Evolutionary conservation across 2,113 vertebrate genomes (phyloP), one percentile per base, ranked within the genome.

Genomic region (Pseudolaguvia tuberculata): DNA sequence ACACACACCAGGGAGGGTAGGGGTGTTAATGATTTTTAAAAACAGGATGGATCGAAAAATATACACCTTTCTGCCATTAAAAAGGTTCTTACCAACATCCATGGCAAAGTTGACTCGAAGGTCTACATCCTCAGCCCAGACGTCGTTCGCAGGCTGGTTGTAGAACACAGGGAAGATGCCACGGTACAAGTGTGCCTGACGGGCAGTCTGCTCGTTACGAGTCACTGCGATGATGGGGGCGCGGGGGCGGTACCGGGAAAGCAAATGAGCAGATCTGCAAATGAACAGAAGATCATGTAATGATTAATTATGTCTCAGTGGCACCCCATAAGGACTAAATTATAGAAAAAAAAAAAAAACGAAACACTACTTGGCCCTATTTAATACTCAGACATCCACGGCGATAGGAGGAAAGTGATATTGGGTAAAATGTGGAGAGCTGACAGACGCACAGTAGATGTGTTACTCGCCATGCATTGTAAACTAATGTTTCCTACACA

Each of bases 51-150:
- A 57, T 21, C 20, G 15, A 59, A 35, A 29, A 35, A 2, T 3
- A 35, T 35, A 35, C 31, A 6, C n/a, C n/a, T 35, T 42, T 42
- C 39, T 42, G 6, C 31, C 31, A 6, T 4, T 35, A 6, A 35
- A 35, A 6, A 42, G 39, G 4, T 4, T 42, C 92, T 82, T 83
- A 98, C 96, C 97, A 8, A 98, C 93, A 27, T 96, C 94, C 94
- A 98, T 98, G 81, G 94, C 94, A 73, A 95, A 88, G 88, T 93
- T 98, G 48, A 99, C 97, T 0, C 96, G 89, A 70, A 93, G 89
- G 81, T 99, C 97, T 4, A 99, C 96, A 0, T 99, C 97, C 87
- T 98, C 97, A 0, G 96, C 95, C 96, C 96, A 98, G 5, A 96
- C 89, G 0, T 95, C 91, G 0, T 92, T 84, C 31, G 93, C 81